These are phyloP conservation scores for Hirudo medicinalis DNA, from an alignment of 1,140 invertebrate genomes.

Conservation along the genomic window DNA sequence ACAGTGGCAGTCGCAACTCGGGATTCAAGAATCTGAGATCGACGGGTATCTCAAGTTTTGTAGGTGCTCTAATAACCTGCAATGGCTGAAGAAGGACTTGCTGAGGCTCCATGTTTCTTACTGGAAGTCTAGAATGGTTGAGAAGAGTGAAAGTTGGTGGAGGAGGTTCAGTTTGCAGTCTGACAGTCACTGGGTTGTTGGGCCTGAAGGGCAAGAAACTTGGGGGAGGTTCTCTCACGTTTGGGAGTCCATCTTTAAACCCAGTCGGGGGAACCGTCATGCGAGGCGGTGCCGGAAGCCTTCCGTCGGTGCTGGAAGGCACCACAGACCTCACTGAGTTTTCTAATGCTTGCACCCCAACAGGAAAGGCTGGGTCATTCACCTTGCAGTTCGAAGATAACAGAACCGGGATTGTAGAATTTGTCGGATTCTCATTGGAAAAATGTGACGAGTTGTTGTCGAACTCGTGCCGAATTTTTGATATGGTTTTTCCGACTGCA, in stretches of 20 bases:
- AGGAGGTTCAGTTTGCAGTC: neutral
- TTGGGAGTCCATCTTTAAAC: neutral
- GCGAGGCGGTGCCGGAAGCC: neutral
- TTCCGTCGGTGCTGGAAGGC: neutral
- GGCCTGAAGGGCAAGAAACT: neutral
- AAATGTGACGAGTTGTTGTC: too few species aligned
- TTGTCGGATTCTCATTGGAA: too few species aligned
- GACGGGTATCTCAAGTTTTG: neutral
- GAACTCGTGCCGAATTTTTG: too few species aligned
- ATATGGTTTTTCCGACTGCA: too few species aligned
- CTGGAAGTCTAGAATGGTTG: neutral
- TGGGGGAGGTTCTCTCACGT: conserved; percentile 4
- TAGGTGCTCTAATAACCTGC: neutral
- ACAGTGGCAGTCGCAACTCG: neutral
- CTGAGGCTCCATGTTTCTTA: neutral
- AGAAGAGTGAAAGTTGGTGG: neutral
- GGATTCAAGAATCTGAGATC: conserved; percentile 6
- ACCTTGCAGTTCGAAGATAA: neutral
- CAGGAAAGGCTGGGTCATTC: neutral
- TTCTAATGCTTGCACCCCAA: neutral
- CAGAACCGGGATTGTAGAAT: neutral
- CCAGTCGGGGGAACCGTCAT: neutral
- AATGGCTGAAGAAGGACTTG: neutral
- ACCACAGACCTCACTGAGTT: neutral
- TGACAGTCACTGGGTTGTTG: neutral